Evolutionary conservation across 2,888 invertebrate genomes (phyloP), one percentile per base, ranked within the genome.

Genomic region (Nemoura dubitans): DNA sequence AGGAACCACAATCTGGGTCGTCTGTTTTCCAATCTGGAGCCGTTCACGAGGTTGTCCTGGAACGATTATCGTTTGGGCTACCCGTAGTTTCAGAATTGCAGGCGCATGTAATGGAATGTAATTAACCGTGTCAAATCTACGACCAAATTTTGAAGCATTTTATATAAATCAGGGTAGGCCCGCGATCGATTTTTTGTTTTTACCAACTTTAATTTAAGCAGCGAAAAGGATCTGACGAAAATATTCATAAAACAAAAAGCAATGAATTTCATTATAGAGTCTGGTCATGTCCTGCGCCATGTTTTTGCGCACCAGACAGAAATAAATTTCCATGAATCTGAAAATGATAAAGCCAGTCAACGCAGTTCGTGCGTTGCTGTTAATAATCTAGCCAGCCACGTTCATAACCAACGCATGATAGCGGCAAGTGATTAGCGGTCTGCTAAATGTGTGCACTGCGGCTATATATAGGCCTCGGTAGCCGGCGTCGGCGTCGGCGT

Each of bases 361-460:
- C 36, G 10, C 59, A 1, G 59, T 21, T 14, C 14, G 59, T 14
- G 21, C 59, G 59, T 59, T 59, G 16, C 2, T 2, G 21, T 59
- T 14, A 59, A 2, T 59, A 59, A 59, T 59, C 59, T 36, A 36
- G 5, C 59, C 59, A 59, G 36, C 36, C 5, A 10, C 36, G 36
- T 10, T 36, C 36, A 59, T 21, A 59, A 59, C 59, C 59, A 59
- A 59, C 36, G 36, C 36, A 36, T 36, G 36, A 36, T 36, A 36
- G 36, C 36, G 26, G 27, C 82, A 29, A 82, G 28, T 82, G 29
- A 82, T 82, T 82, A 82, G 82, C 29, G 82, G 82, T 30, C 30
- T 82, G 82, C n/a, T 30, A 30, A 82, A 82, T 82, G 82, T 82
- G 28, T 82, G 82, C 30, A 25, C 82, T 82, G 59, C 21, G 59